phyloP scores from a whole-genome alignment of 2,797 vertebrate species.

The Trachops cirrhosus region DNA sequence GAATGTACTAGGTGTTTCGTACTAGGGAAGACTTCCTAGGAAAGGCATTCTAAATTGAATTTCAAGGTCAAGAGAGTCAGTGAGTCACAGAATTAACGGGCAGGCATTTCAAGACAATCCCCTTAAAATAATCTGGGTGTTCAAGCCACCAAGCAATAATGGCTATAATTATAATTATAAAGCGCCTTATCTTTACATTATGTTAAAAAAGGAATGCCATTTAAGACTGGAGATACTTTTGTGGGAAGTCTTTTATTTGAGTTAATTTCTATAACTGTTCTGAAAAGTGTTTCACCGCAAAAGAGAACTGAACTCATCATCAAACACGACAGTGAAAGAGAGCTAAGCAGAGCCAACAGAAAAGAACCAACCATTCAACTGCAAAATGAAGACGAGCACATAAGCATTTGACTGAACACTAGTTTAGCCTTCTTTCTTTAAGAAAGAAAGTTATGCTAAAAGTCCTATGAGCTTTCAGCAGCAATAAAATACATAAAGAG shows the following conservation, averaged over 20 bases:
- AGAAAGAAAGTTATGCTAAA: not conserved
- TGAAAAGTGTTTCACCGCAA: not conserved
- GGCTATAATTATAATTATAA: not conserved
- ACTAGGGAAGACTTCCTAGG: not conserved
- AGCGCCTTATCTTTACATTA: not conserved
- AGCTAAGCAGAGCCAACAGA: not conserved
- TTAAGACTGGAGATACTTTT: not conserved
- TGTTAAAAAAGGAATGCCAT: slow-evolving; percentile 26
- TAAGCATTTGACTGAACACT: not conserved
- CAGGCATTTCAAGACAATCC: not conserved
- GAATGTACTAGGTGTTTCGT: not conserved
- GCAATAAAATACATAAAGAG: not conserved
- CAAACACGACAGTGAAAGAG: not conserved
- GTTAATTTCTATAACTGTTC: not conserved
- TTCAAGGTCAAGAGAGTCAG: not conserved
- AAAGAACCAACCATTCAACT: not conserved
- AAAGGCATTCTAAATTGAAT: not conserved
- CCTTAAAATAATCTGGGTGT: not conserved
- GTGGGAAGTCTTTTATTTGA: not conserved
- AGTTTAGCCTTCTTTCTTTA: not conserved
- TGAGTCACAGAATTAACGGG: not conserved
- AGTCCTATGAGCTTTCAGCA: not conserved
- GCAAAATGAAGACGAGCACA: not conserved
- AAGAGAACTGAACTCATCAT: not conserved
- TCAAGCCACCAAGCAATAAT: not conserved